Percentiles rank a stretch among this genome's conserved stretches.
Evolutionary conservation across 2,797 vertebrate species (phyloP).

Genomic region (Enteromius viviparus): DNA sequence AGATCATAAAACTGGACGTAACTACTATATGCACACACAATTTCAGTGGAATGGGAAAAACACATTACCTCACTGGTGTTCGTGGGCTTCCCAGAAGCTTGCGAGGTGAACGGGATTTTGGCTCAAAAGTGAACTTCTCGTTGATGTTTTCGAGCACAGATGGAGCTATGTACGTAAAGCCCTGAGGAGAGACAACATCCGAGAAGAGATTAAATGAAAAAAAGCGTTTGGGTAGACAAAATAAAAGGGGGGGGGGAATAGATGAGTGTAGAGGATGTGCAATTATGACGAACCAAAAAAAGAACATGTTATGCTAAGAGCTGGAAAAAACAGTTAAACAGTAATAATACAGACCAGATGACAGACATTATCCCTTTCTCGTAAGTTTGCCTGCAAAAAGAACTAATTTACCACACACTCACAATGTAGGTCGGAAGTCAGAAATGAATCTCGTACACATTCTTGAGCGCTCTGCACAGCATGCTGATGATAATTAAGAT

Average conservation of each 20-base stretch:
- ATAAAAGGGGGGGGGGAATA: constrained; percentile 56
- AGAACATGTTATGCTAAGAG: constrained; percentile 70
- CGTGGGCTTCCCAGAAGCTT: constrained; percentile 95
- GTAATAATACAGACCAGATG: constrained; percentile 67
- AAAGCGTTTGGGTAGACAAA: constrained; percentile 64
- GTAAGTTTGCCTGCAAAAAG: constrained; percentile 55
- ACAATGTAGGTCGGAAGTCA: not conserved
- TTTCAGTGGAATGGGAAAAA: constrained; percentile 46
- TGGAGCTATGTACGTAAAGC: constrained; percentile 96
- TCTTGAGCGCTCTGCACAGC: not conserved
- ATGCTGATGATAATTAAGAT: constrained; percentile 2
- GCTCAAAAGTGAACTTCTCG: constrained; percentile 95
- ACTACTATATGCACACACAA: constrained; percentile 1
- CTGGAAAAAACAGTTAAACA: constrained; percentile 73
- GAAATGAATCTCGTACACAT: not conserved
- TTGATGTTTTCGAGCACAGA: constrained; percentile 97
- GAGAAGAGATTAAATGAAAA: constrained; percentile 34
- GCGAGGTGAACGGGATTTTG: constrained; percentile 93
- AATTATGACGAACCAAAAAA: constrained; percentile 64
- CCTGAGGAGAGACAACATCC: constrained; percentile 72
- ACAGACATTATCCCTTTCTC: constrained; percentile 71
- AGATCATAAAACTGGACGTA: not conserved
- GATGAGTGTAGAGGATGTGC: constrained; percentile 69
- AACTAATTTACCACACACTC: constrained; percentile 12
- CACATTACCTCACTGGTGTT: constrained; percentile 91